These are phyloP conservation scores for Otus scops DNA, from an alignment of 2,797 vertebrate genomes.

Conservation along the genomic window DNA sequence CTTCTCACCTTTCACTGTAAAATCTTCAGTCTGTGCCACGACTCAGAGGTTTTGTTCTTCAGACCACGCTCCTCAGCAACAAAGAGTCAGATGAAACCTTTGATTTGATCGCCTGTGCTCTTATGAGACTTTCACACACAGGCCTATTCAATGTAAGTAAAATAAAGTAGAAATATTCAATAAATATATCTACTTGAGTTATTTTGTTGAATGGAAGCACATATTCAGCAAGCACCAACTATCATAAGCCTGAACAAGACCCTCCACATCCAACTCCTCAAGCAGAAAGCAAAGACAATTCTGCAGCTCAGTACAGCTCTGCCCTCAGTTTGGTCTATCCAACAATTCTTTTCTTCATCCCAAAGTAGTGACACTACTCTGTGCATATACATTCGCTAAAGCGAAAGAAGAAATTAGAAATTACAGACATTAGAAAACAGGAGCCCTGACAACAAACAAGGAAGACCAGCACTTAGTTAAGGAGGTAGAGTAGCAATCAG, in stretches of 20 bases:
- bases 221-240: neutral
- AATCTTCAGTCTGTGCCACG: neutral
- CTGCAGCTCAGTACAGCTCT: neutral
- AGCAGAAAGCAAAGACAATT: neutral
- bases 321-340: neutral
- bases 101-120: neutral
- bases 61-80: neutral
- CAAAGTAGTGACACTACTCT: neutral
- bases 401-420: neutral
- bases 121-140: neutral
- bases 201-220: neutral
- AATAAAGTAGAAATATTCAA: neutral
- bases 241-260: neutral
- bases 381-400: neutral
- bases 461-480: neutral
- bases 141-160: neutral
- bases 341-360: neutral
- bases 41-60: neutral
- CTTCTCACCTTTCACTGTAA: neutral
- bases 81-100: neutral
- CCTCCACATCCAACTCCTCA: neutral
- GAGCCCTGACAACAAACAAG: neutral
- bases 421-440: neutral
- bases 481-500: neutral
- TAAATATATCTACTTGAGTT: neutral